Base-by-base conservation (phyloP, 64 coral and sea anemone genomes). In the Platygyra sinensis region DNA sequence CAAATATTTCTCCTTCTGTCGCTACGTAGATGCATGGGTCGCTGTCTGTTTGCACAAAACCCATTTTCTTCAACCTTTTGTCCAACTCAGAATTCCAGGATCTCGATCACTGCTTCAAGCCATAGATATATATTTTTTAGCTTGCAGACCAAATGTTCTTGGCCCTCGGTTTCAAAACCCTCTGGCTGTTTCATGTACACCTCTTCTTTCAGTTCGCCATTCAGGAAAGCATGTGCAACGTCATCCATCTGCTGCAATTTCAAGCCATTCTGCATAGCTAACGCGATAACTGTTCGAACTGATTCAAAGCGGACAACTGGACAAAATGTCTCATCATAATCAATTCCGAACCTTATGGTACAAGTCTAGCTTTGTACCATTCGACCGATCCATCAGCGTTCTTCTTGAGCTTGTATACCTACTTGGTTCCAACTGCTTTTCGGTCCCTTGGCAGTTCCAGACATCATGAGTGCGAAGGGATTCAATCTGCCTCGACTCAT, bases 71-170 rank as follows among this genome's bases (percentile, higher is more conserved):
- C n/a, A n/a, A 52, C 30, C 63, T 73, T 42, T 80, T 20, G 61
- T 94, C 82, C 28, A 94, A 64, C 72, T 80, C 82, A 22, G 61
- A 20, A 29, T 94, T 94, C 93, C 93, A 94, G 32, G 63, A 93
- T 73, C 91, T 77, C 16, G 86, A 39, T 60, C 85, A 88, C 39
- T 80, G 61, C 30, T 82, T 93, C 14, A 92, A 52, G 49, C 75
- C 84, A 83, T 93, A 87, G 54, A 87, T 76, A 55, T 83, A n/a
- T 80, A 24, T 39, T 50, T 25, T 72, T 92, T 33, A 76, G 50
- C 59, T 64, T 92, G 65, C 78, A 91, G 17, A 91, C 78, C 25
- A 83, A 83, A n/a, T n/a, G n/a, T n/a, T n/a, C n/a, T n/a, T n/a
- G n/a, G n/a, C n/a, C n/a, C n/a, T n/a, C n/a, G n/a, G n/a, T n/a